Evolutionary conservation across 2,888 invertebrate genomes (phyloP).

Genomic region (Spicauda simplicius): DNA sequence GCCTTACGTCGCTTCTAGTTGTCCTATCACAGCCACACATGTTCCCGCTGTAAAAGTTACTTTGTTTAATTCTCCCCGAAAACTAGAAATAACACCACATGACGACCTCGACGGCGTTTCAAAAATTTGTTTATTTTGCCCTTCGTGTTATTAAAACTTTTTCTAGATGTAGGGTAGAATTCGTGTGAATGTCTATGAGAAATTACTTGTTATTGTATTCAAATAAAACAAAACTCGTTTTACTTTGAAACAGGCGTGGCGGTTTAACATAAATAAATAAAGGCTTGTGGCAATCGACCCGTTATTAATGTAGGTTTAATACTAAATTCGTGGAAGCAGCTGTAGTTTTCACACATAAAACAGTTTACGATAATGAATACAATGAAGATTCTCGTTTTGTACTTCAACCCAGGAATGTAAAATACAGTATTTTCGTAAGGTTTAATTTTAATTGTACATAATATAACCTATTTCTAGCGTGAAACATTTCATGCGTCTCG

Average conservation of each 20-base stretch:
- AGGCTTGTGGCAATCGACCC: slow-evolving; percentile 28
- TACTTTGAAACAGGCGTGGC: slow-evolving; percentile 41
- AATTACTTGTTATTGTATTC: slow-evolving; percentile 54
- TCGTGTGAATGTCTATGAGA: slow-evolving; percentile 50
- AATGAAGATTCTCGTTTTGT: neutral
- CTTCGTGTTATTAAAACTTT: slow-evolving; percentile 21
- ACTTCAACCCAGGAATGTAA: neutral
- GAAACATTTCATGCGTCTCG: no score
- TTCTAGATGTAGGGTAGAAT: slow-evolving; percentile 22
- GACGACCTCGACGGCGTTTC: slow-evolving; percentile 4
- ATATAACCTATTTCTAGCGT: no score
- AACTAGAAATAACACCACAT: slow-evolving; percentile 28
- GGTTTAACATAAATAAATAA: slow-evolving; percentile 47
- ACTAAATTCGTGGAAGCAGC: slow-evolving; percentile 9
- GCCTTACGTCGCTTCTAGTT: no score
- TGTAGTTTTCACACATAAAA: neutral
- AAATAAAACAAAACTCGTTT: slow-evolving; percentile 49
- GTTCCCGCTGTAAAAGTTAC: slow-evolving; percentile 13
- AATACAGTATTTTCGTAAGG: neutral
- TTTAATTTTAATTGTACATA: neutral
- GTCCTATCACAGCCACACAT: neutral
- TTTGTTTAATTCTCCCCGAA: slow-evolving; percentile 22
- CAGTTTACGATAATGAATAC: neutral
- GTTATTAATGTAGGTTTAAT: slow-evolving; percentile 24
- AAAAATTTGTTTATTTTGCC: slow-evolving; percentile 23